Base-by-base conservation (phyloP, 2,888 invertebrate genomes). In the Drosophila engyochracea region DNA sequence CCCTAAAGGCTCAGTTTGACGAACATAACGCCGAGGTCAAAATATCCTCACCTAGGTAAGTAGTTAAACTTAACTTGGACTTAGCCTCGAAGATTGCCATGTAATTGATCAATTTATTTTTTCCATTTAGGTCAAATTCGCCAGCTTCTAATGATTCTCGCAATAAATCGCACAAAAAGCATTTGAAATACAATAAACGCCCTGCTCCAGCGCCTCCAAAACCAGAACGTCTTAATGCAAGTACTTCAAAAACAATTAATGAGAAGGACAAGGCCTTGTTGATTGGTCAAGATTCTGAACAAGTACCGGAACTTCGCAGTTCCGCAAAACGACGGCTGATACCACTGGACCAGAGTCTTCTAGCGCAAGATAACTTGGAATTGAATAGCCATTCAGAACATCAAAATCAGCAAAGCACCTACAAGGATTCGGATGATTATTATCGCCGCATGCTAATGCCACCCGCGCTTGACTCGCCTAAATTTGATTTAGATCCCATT, bases 151-250 rank as follows among this genome's bases (percentile, higher is more conserved):
- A 37, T 37, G 55, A 55, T 12, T 55, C 37, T 4, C 28, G 16
- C 14, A 28, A 19, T 39, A 57, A 57, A n/a, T n/a, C 55, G 55
- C 37, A 57, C 55, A 57, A 57, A 57, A 57, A 57, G 37, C 28
- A 28, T 39, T n/a, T 57, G 28, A 61, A 61, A 61, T 94, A 95
- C 64, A 96, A 96, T 92, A 94, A 95, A 68, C 95, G 95, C 53
- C 95, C 94, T 9, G 96, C 96, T 0, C 96, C 97, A 1, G 90
- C 91, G 30, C 91, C 91, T n/a, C 91, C 91, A 6, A 90, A 91
- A 54, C 89, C 91, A 6, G 83, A 82, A 19, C 68, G 79, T 41
- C 61, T 76, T 10, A 62, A 76, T 54, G 39, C 37, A 37, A 39
- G n/a, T 28, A 30, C n/a, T 39, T 28, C 39, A 28, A 57, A 57